These are phyloP conservation scores for Azorinus chamasolen DNA, from an alignment of 2,888 invertebrate genomes.

Conservation along the genomic window DNA sequence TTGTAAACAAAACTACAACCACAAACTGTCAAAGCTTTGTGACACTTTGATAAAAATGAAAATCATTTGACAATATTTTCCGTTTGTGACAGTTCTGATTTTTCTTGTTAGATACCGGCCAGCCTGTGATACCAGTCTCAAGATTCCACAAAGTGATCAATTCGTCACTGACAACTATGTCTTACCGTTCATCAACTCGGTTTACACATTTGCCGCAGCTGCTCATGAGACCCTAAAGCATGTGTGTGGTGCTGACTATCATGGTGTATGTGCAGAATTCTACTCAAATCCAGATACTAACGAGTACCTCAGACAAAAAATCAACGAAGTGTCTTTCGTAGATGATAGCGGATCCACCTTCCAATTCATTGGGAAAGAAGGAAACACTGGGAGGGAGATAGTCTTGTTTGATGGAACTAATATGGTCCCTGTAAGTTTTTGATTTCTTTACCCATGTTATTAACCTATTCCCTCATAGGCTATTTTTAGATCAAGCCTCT, in stretches of 20 bases:
- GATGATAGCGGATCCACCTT: slow-evolving; percentile 67
- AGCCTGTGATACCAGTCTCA: slow-evolving; percentile 24
- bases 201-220: slow-evolving; percentile 84
- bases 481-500: too few relatives aligned
- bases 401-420: slow-evolving; percentile 54
- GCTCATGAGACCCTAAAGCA: slow-evolving; percentile 82
- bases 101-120: slow-evolving; percentile 21
- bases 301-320: slow-evolving; percentile 66
- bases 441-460: not conserved
- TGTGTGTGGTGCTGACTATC: slow-evolving; percentile 76
- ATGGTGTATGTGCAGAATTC: slow-evolving; percentile 72
- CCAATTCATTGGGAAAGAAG: slow-evolving; percentile 75
- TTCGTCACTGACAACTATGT: slow-evolving; percentile 78
- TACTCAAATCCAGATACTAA: slow-evolving; percentile 63
- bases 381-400: slow-evolving; percentile 68
- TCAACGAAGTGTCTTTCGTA: slow-evolving; percentile 69
- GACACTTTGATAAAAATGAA: too few relatives aligned
- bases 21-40: too few relatives aligned
- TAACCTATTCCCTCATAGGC: not conserved
- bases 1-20: too few relatives aligned
- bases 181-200: slow-evolving; percentile 85
- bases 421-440: slow-evolving; percentile 57
- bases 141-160: slow-evolving; percentile 42
- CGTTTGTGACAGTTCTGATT: too few relatives aligned
- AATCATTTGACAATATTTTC: too few relatives aligned